These are phyloP conservation scores for Cyphomyrus discorhynchus DNA, from an alignment of 2,113 vertebrate genomes.

Conservation along the genomic window DNA sequence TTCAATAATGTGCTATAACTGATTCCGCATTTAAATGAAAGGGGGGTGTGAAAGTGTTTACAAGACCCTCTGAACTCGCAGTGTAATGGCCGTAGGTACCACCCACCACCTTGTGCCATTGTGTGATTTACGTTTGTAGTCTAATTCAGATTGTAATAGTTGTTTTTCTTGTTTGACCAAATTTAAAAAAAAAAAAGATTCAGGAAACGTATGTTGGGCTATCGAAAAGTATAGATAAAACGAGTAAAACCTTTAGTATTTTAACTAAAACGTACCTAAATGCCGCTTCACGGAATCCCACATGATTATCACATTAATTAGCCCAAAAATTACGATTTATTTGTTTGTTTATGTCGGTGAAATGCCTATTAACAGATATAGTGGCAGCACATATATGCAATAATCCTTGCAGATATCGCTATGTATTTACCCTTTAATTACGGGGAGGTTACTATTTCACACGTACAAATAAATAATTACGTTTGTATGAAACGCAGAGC, in stretches of 20 bases:
- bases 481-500: constrained; percentile 20
- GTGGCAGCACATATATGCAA: not conserved
- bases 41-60: constrained; percentile 65
- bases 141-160: constrained; percentile 46
- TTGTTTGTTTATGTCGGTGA: not conserved
- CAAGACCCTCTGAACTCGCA: constrained; percentile 47
- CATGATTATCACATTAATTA: not conserved
- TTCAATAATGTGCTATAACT: constrained; percentile 62
- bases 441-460: constrained; percentile 10
- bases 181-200: not conserved
- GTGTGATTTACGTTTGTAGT: constrained; percentile 54
- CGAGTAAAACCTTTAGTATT: not conserved
- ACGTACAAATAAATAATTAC: constrained; percentile 21
- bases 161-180: constrained; percentile 2
- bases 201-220: not conserved
- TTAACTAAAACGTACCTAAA: not conserved
- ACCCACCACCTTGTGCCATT: constrained; percentile 35
- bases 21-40: constrained; percentile 62
- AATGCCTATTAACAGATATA: not conserved
- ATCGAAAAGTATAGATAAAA: not conserved
- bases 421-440: not conserved
- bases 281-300: not conserved
- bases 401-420: not conserved
- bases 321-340: not conserved
- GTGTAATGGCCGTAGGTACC: constrained; percentile 38